Percentiles rank a stretch among this genome's conserved stretches.
Evolutionary conservation across 2,113 vertebrate genomes (phyloP).

Genomic region (Plecotus auritus): DNA sequence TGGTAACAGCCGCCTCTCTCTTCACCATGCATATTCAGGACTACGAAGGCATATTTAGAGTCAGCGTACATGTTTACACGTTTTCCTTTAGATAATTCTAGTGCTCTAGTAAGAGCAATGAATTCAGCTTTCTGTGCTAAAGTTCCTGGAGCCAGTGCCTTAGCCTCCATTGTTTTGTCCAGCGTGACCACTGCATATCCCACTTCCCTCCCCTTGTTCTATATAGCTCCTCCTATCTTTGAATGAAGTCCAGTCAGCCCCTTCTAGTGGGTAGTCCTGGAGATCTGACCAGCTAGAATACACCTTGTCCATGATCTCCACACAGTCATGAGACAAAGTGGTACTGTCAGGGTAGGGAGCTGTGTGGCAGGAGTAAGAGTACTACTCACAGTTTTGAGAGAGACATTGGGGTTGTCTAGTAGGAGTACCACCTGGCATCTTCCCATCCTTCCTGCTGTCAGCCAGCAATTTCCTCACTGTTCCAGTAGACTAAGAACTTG

Average conservation of each 20-base stretch:
- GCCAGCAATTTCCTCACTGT: no score
- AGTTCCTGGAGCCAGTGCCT: background rate
- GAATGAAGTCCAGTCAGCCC: background rate
- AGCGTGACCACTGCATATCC: background rate
- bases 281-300: background rate
- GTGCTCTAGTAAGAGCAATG: background rate
- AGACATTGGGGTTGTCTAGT: background rate
- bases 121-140: background rate
- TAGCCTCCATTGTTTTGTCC: background rate
- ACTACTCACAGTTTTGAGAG: background rate
- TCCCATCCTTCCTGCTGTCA: no score
- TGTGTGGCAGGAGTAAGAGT: background rate
- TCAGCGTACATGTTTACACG: background rate
- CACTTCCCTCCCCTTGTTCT: background rate
- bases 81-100: background rate
- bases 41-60: background rate
- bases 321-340: background rate
- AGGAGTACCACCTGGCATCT: no score
- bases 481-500: no score
- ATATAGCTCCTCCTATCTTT: background rate
- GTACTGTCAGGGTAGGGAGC: background rate
- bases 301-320: background rate
- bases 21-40: no score
- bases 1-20: background rate
- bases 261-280: background rate